Evolutionary conservation across 2,888 invertebrate species (phyloP), one percentile per base, ranked within the genome.

Genomic region (Melolontha melolontha): DNA sequence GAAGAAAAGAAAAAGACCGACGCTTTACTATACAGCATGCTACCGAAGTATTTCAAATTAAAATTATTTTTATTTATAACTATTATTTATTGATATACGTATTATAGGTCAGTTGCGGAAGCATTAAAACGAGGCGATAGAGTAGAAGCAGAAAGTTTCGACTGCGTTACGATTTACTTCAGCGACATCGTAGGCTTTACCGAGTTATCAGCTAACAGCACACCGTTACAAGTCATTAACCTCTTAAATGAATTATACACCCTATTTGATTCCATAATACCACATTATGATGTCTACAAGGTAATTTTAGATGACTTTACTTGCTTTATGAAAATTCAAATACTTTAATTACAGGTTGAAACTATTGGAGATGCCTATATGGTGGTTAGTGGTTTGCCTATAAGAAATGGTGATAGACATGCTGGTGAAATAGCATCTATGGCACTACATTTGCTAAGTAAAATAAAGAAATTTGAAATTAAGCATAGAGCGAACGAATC

Each of bases 161-260:
- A 92, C 72, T 91, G 90, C 71, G 94, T 94, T 5, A 94, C 94
- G 0, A 91, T 94, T 71, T 91, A 93, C 79, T 94, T 94, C 79
- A 93, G 93, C 75, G 94, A 94, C 76, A 91, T 94, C 71, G 93
- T 94, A 0, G 94, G 93, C 0, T 94, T 94, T 77, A 94, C 94
- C 0, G 89, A 90, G 71, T 83, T 94, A 17, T 93, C 93, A 2
- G 93, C 93, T 0, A 88, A 87, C 27, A 91, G 92, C 77, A 92
- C 93, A 0, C 94, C 94, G 0, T 86, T 94, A 80, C 90, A 92
- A 91, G 92, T 96, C 1, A 94, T 96, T 50, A 92, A 93, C 79
- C 88, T 96, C 74, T 84, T 96, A 50, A 96, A 96, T 80, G 94
- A 95, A 78, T 84, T 96, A 57, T 96, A 96, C 83, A 95, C 95